A percentile compares a stretch with the other conserved stretches of the same genome.
These are phyloP conservation scores for Diplosoma virens DNA, from an alignment of 23 tunicate species.

Conservation along the genomic window DNA sequence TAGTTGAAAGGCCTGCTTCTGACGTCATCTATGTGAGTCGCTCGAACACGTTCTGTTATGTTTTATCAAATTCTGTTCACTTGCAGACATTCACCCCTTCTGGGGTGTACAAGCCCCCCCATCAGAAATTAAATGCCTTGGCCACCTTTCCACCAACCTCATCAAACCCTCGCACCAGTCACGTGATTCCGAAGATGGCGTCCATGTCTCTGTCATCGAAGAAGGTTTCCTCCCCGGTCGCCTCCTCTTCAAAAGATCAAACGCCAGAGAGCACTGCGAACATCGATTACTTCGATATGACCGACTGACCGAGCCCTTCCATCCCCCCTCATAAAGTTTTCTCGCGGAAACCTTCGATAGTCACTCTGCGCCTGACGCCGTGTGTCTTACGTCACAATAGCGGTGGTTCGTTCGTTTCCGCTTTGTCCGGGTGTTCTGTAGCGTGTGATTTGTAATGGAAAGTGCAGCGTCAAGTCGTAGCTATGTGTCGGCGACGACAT, in stretches of 20 bases:
- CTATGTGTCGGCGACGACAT: too few relatives aligned
- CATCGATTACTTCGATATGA: conserved; percentile 84
- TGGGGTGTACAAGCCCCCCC: conserved; percentile 7
- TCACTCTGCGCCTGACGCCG: too few relatives aligned
- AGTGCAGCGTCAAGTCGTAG: too few relatives aligned
- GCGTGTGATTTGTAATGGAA: too few relatives aligned
- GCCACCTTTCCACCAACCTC: background rate
- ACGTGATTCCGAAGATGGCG: background rate
- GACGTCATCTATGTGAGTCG: too few relatives aligned
- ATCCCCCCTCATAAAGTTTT: too few relatives aligned
- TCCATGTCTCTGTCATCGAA: background rate
- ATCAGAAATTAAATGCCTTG: too few relatives aligned
- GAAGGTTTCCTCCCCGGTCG: background rate
- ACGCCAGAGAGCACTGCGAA: conserved; percentile 1
- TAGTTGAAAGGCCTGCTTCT: too few relatives aligned
- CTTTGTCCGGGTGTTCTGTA: too few relatives aligned
- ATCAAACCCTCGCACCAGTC: background rate
- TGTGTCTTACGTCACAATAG: too few relatives aligned
- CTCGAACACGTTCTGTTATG: background rate
- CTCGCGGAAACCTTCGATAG: too few relatives aligned
- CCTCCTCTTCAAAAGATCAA: background rate
- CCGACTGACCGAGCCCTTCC: conserved; percentile 21
- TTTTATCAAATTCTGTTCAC: background rate
- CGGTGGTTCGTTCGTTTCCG: too few relatives aligned
- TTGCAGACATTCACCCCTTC: background rate